These are phyloP conservation scores for Platalea minor DNA, from an alignment of 2,797 vertebrate genomes.

Conservation along the genomic window DNA sequence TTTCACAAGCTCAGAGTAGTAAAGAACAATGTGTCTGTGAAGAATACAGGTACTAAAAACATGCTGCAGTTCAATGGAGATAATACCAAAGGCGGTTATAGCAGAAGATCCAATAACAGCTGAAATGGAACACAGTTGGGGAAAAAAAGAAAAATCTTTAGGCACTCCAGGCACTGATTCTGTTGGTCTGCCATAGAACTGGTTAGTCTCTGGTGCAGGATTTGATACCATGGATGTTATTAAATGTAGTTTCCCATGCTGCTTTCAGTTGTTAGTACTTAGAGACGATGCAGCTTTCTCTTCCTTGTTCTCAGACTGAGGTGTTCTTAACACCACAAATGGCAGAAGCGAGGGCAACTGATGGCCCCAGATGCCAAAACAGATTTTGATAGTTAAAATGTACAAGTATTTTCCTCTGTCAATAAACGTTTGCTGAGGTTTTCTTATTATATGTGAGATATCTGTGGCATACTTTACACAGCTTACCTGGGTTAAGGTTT, in stretches of 20 bases:
- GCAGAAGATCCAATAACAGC: not conserved
- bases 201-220: not conserved
- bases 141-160: not conserved
- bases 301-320: not conserved
- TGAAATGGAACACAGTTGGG: not conserved
- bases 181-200: not conserved
- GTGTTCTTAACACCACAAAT: not conserved
- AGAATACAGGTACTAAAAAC: not conserved
- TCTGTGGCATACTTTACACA: not conserved
- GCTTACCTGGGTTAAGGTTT: not conserved
- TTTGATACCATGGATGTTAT: not conserved
- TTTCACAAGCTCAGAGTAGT: not conserved
- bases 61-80: not conserved
- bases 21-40: not conserved
- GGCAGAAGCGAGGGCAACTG: not conserved
- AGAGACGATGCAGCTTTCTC: fast-evolving
- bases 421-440: not conserved
- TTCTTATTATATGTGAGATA: not conserved
- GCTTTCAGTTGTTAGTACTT: not conserved
- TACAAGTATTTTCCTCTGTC: not conserved
- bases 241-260: not conserved
- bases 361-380: not conserved
- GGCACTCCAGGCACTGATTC: not conserved
- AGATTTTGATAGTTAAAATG: not conserved
- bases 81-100: not conserved